Evolutionary conservation across 2,797 vertebrate genomes (phyloP), one percentile per base, ranked within the genome.

Genomic region (Atherinosoma microstoma): DNA sequence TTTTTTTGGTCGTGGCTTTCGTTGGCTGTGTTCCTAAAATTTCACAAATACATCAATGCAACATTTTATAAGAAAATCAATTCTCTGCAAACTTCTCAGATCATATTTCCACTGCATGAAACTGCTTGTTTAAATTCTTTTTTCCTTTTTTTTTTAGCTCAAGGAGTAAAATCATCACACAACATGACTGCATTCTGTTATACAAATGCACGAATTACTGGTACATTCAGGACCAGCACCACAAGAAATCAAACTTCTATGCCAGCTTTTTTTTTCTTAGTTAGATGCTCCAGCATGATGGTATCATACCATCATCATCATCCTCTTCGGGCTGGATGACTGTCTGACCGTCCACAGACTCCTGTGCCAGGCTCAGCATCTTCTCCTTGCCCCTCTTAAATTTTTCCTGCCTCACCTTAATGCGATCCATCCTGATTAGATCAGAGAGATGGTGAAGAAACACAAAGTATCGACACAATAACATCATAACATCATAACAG

Each of bases 11-110:
- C 95, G 99, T 99, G 97, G 96, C 93, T 97, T 98, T 99, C 94
- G 97, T 94, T 98, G 96, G 98, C 91, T 97, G 96, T 97, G 97
- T 96, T 97, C 98, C 98, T 99, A 99, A 97, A 99, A 99, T 97
- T 84, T 96, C 94, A 96, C 93, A 94, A 93, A 97, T 95, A 96
- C 89, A 97, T 98, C 97, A 98, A 96, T 96, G 94, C 93, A 90
- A 92, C 89, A 92, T 84, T 82, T 88, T 54, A 91, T 66, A 76
- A 84, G 70, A 80, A 76, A 87, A 80, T 83, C 2, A 29, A 36
- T 73, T 60, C 40, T 67, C 58, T 61, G 76, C 40, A 72, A 69
- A 84, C 51, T 60, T 47, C 8, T 82, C 45, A 79, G 82, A 53
- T 76, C 53, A 80, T 45, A 67, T 69, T 51, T 78, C 29, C 47